phyloP scores from a whole-genome alignment of 2,888 invertebrate genomes.

The Polia nebulosa region DNA sequence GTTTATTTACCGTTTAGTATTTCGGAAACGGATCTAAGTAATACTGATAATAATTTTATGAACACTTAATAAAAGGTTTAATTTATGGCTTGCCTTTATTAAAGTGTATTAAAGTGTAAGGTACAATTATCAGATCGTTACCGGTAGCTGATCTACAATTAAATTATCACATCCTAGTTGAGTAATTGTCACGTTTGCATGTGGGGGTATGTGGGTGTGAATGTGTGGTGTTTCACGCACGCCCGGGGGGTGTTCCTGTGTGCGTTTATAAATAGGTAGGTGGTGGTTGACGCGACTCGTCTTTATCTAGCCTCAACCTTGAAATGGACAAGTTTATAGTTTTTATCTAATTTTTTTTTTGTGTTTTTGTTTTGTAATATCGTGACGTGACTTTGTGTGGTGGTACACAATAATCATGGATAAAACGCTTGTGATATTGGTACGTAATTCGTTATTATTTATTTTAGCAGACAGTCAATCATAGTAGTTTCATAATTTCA shows the following conservation, averaged over 20 bases:
- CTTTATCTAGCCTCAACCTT: slow-evolving; percentile 86
- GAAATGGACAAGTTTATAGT: slow-evolving; percentile 81
- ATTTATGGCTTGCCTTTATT: slow-evolving; percentile 6
- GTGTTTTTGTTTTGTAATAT: slow-evolving; percentile 61
- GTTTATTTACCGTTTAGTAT: background rate
- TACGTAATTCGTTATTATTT: slow-evolving; percentile 64
- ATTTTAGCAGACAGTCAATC: background rate
- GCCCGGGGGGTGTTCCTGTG: slow-evolving; percentile 75
- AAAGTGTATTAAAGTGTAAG: slow-evolving; percentile 38
- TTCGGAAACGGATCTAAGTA: background rate
- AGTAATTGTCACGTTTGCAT: slow-evolving; percentile 50
- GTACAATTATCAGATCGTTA: slow-evolving; percentile 65
- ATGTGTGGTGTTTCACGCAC: slow-evolving; percentile 60
- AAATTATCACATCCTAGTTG: slow-evolving; percentile 65
- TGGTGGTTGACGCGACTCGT: slow-evolving; percentile 78
- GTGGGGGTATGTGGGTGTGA: slow-evolving; percentile 66
- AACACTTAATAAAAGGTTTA: background rate
- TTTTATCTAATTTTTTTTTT: slow-evolving; percentile 63
- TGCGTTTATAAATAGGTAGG: slow-evolving; percentile 89
- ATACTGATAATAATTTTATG: background rate
- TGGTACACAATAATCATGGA: slow-evolving; percentile 76
- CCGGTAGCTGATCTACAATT: slow-evolving; percentile 60
- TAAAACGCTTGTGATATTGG: slow-evolving; percentile 79
- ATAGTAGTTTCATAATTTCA: slow-evolving; percentile 2
- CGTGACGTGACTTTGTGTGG: slow-evolving; percentile 72